phyloP scores from a whole-genome alignment of 1,140 invertebrate genomes.

The Lasaia peninsularis region DNA sequence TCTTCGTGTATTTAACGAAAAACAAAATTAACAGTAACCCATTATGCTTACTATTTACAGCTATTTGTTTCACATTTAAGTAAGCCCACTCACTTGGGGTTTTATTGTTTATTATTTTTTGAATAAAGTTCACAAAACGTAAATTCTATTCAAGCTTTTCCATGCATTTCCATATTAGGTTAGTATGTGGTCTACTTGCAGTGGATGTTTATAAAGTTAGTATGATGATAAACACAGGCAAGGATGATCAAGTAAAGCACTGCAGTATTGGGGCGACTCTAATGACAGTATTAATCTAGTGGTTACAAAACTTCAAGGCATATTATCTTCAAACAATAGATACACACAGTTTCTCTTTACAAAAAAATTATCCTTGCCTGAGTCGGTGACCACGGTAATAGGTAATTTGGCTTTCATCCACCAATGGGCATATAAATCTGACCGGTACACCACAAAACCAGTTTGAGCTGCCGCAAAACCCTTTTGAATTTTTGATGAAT shows the following conservation, averaged over 20 bases:
- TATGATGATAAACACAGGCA: conserved; percentile 77
- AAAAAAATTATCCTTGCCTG: conserved; percentile 81
- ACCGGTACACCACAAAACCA: conserved; percentile 81
- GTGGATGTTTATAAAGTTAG: conserved; percentile 65
- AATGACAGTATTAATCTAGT: conserved; percentile 68
- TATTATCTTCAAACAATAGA: conserved; percentile 72
- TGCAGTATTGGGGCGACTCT: conserved; percentile 68
- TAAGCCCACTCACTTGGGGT: conserved; percentile 22
- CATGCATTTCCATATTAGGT: conserved; percentile 62
- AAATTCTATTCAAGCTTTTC: conserved; percentile 46
- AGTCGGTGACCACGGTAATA: conserved; percentile 78
- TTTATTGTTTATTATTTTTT: not conserved
- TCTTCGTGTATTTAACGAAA: too few species aligned
- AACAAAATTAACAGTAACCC: too few species aligned
- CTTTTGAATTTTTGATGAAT: conserved; percentile 65
- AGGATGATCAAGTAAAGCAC: conserved; percentile 78
- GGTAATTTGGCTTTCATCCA: conserved; percentile 92
- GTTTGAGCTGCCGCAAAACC: conserved; percentile 47
- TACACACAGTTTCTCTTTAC: conserved; percentile 74
- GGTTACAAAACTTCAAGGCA: conserved; percentile 69
- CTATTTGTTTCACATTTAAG: not conserved
- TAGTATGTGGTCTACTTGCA: conserved; percentile 67
- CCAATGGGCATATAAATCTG: conserved; percentile 93
- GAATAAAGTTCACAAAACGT: conserved; percentile 21
- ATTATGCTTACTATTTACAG: too few species aligned